phyloP scores from a whole-genome alignment of 2,888 invertebrate genomes.

The Amitus sp. region DNA sequence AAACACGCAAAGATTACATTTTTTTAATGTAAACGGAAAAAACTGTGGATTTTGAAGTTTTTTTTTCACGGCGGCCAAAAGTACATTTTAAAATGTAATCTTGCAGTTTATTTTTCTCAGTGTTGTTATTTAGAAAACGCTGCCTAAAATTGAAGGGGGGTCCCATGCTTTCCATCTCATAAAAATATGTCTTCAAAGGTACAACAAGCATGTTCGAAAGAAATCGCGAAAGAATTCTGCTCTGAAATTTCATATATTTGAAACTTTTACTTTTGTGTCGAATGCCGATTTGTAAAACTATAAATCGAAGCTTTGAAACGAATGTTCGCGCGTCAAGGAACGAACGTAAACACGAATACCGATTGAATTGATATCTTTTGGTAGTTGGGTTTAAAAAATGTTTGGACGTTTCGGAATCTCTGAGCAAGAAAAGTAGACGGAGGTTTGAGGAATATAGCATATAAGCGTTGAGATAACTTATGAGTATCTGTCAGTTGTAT shows the following conservation, averaged over 20 bases:
- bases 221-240: neutral
- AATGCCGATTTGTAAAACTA: neutral
- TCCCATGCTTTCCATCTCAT: too few relatives aligned
- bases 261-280: neutral
- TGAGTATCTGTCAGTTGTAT: neutral
- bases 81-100: too few relatives aligned
- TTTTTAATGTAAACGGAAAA: too few relatives aligned
- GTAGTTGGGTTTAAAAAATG: slow-evolving; percentile 1
- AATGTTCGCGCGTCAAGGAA: neutral
- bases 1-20: too few relatives aligned
- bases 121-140: too few relatives aligned
- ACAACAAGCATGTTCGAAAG: neutral
- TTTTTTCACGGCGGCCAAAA: too few relatives aligned
- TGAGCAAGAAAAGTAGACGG: neutral
- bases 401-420: slow-evolving; percentile 1
- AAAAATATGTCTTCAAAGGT: too few relatives aligned
- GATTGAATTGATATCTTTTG: neutral
- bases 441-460: neutral
- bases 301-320: neutral
- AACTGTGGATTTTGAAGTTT: too few relatives aligned
- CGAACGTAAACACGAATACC: neutral
- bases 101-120: too few relatives aligned
- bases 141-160: too few relatives aligned
- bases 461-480: slow-evolving; percentile 1
- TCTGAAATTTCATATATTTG: neutral